phyloP scores from a whole-genome alignment of 1,140 invertebrate genomes.

The Camponotus pennsylvanicus region DNA sequence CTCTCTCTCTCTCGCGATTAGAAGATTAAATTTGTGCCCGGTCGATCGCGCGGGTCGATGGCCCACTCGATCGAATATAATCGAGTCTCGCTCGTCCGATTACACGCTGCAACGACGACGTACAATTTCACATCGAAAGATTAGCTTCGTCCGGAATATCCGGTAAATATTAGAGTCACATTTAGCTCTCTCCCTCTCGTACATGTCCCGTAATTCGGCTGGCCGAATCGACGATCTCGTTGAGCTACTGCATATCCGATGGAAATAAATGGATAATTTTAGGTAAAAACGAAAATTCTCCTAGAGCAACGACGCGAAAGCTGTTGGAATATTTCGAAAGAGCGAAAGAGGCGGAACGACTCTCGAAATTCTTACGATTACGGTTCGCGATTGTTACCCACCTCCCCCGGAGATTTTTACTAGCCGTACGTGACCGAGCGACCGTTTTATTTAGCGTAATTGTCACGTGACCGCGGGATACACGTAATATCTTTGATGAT shows the following conservation, averaged over 20 bases:
- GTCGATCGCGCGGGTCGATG: conserved; percentile 43
- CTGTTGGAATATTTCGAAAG: not conserved
- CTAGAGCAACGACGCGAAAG: not conserved
- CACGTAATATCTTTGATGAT: not conserved
- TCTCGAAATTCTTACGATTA: conserved; percentile 41
- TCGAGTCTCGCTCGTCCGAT: conserved; percentile 50
- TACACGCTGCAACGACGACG: conserved; percentile 44
- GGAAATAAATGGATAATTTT: conserved; percentile 32
- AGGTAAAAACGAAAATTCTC: not conserved
- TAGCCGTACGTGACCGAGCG: not conserved
- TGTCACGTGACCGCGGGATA: not conserved
- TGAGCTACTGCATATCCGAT: conserved; percentile 1
- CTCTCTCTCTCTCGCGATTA: conserved; percentile 27
- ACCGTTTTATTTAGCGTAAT: conserved; percentile 29
- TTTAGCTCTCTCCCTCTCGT: too few species aligned
- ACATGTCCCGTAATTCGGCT: conserved; percentile 25
- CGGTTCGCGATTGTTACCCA: not conserved
- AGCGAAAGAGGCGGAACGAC: not conserved
- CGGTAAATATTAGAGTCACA: conserved; percentile 45
- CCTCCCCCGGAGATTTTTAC: conserved; percentile 10
- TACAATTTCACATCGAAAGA: conserved; percentile 51
- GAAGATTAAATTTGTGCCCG: conserved; percentile 59
- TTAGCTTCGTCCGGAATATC: conserved; percentile 37
- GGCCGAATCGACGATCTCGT: conserved; percentile 25
- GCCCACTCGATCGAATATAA: conserved; percentile 44